Evolutionary conservation across 2,888 invertebrate genomes (phyloP).

Genomic region (Amblyteles armatorius): DNA sequence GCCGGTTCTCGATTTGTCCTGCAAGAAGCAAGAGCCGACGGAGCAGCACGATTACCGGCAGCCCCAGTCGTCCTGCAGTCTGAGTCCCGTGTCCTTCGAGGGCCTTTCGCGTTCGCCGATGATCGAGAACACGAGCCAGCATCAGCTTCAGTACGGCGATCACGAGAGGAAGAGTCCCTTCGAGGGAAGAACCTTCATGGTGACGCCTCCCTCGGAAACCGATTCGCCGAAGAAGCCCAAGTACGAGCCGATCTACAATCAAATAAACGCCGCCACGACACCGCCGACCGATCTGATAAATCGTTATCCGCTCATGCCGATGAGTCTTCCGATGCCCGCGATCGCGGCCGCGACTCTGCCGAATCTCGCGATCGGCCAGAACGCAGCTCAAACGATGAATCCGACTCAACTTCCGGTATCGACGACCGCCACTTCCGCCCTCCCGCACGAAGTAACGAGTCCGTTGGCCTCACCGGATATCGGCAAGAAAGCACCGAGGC

Average conservation of each 20-base stretch:
- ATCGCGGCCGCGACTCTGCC: conserved; percentile 50
- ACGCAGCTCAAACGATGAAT: conserved; percentile 8
- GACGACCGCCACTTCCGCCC: conserved; percentile 57
- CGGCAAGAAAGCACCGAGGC: conserved; percentile 86
- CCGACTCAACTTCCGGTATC: conserved; percentile 56
- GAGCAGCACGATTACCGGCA: conserved; percentile 7
- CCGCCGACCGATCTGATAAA: conserved; percentile 12
- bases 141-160: conserved; percentile 25
- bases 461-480: conserved; percentile 70
- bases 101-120: conserved; percentile 59
- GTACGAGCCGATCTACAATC: conserved; percentile 71
- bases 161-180: conserved; percentile 75
- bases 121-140: conserved; percentile 32
- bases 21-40: conserved; percentile 70
- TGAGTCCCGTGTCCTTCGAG: conserved; percentile 64
- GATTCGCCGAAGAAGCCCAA: conserved; percentile 76
- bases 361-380: conserved; percentile 28
- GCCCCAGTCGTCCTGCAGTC: conserved; percentile 43
- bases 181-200: conserved; percentile 73
- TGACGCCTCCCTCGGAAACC: conserved; percentile 79
- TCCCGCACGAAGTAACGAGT: conserved; percentile 42
- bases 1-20: conserved; percentile 78
- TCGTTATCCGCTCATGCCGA: conserved; percentile 64
- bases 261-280: background rate
- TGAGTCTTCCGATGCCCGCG: conserved; percentile 61